Base-by-base conservation (phyloP, 1,140 invertebrate genomes). In the Heliconius himera region DNA sequence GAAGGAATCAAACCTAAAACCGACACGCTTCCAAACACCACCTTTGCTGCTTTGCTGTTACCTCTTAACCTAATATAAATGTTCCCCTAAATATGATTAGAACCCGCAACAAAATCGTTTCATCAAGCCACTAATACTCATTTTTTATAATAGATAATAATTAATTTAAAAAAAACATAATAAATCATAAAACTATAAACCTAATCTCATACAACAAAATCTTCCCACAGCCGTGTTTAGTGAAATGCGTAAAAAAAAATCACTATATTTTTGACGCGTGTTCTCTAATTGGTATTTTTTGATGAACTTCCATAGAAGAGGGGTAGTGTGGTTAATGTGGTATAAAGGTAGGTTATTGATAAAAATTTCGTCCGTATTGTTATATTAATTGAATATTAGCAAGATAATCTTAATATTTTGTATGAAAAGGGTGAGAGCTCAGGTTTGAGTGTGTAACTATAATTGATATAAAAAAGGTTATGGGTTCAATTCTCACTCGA, bases 251-350 rank as follows among this genome's bases (percentile, higher is more conserved):
- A 66, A 29, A 66, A 66, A 66, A 66, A 66, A 66, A 29, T 29
- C 26, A 66, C 60, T 66, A 29, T 29, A 29, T 26, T 66, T 83
- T 77, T 13, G 85, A 79, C 89, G 90, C 89, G 89, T 91, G 89
- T 79, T 85, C 82, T 82, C 29, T 56, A 26, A 66, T 66, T 29
- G 82, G 60, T 22, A 22, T 66, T 66, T 66, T 66, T 66, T 66
- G 60, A 60, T 66, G 26, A 29, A 66, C 60, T 16, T 16, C 3
- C 26, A 8, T 66, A 29, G 60, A 66, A 3, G 54, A 66, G 60
- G 60, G 56, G 60, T 29, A 18, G 26, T 1, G 20, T 54, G 51
- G 51, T 56, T 56, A 56, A 56, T 66, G 26, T 16, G 11, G 60
- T 29, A 54, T 54, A 16, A 66, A 66, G 60, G 60, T 66, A 16